Percentiles rank a stretch among this genome's conserved stretches.
Conservation (phyloP, 2,113 vertebrate genomes). For the Phaethornis superciliosus region DNA sequence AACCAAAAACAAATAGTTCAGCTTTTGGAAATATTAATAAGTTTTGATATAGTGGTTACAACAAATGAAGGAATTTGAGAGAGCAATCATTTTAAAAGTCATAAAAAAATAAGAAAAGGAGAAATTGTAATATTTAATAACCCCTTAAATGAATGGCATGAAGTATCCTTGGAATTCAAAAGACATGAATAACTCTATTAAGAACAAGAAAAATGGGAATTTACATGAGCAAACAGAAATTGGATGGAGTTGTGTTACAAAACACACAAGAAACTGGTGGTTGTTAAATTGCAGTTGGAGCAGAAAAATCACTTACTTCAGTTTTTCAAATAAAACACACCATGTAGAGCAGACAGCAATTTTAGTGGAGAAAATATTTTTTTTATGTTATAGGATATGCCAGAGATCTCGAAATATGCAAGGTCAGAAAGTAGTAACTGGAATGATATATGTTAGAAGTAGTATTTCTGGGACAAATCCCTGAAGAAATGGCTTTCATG, state of each 20-base stretch:
- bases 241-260: constrained; percentile 7
- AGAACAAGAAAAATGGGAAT: background rate
- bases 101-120: background rate
- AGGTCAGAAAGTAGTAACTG: constrained; percentile 34
- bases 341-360: constrained; percentile 20
- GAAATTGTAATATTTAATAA: background rate
- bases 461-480: constrained; percentile 22
- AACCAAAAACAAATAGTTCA: background rate
- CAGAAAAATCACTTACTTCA: background rate
- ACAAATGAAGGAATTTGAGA: constrained; percentile 3
- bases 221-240: constrained; percentile 28
- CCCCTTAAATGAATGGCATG: background rate
- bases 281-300: constrained; percentile 36
- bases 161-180: background rate
- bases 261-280: background rate
- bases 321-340: constrained; percentile 51
- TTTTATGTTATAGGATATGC: constrained; percentile 34
- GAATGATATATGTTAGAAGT: background rate
- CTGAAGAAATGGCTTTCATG: background rate
- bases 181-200: constrained; percentile 1
- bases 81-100: background rate
- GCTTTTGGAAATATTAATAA: background rate
- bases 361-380: constrained; percentile 32
- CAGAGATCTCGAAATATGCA: background rate
- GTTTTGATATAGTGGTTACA: background rate